These are phyloP conservation scores for Nerophis ophidion DNA, from an alignment of 2,113 vertebrate genomes.

Conservation along the genomic window DNA sequence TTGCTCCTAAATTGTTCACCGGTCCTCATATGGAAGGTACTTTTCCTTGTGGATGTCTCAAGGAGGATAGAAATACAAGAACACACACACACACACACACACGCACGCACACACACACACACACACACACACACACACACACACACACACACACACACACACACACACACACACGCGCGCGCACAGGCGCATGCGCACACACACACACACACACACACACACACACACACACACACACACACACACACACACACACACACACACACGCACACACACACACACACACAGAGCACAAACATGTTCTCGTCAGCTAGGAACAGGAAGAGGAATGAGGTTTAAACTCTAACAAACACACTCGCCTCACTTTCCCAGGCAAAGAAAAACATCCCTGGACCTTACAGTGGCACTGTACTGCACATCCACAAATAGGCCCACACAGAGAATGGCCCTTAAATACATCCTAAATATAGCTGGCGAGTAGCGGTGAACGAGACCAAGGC, in stretches of 20 bases:
- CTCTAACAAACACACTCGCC: constrained; percentile 50
- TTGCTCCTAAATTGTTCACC: too few species aligned
- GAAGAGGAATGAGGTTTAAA: constrained; percentile 51
- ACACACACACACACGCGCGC: constrained; percentile 23
- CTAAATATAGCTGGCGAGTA: constrained; percentile 72
- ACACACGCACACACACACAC: background rate
- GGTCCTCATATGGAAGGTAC: too few species aligned
- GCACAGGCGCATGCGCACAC: too few species aligned
- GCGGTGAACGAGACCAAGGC: constrained; percentile 53
- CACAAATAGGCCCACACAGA: constrained; percentile 30
- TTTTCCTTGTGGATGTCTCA: too few species aligned
- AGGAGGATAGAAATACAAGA: too few species aligned
- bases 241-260: too few species aligned
- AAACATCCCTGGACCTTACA: constrained; percentile 50
- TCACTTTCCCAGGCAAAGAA: constrained; percentile 40
- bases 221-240: too few species aligned
- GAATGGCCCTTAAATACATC: constrained; percentile 56
- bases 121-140: constrained; percentile 19
- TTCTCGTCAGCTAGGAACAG: constrained; percentile 46
- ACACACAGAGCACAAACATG: constrained; percentile 12
- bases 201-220: too few species aligned
- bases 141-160: constrained; percentile 21
- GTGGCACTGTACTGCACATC: background rate
- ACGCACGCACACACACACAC: constrained; percentile 20
- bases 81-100: background rate